These are phyloP conservation scores for Belgica antarctica DNA, from an alignment of 2,888 invertebrate genomes.

Conservation along the genomic window DNA sequence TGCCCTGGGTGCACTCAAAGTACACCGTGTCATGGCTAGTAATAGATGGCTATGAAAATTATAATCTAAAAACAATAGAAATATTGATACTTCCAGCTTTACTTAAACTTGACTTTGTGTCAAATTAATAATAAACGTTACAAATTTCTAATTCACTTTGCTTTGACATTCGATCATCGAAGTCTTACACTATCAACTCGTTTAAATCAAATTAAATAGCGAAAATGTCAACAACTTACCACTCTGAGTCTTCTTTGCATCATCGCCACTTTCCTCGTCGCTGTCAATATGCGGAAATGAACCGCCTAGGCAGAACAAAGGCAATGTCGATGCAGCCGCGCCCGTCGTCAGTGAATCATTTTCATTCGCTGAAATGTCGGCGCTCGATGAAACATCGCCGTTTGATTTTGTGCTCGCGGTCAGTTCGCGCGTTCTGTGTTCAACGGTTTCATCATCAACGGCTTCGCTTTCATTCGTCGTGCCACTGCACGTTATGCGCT, in stretches of 20 bases:
- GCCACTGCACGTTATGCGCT: slow-evolving; percentile 48
- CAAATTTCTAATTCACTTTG: no score
- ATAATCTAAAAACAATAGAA: no score
- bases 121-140: no score
- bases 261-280: slow-evolving; percentile 64
- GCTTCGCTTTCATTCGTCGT: slow-evolving; percentile 29
- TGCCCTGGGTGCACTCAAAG: no score
- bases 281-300: slow-evolving; percentile 72
- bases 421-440: neutral
- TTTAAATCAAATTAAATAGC: no score
- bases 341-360: slow-evolving; percentile 15
- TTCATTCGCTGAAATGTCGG: neutral
- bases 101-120: no score
- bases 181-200: no score
- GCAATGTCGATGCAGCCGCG: slow-evolving; percentile 50
- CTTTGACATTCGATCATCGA: no score
- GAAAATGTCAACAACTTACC: no score
- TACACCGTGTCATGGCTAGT: no score
- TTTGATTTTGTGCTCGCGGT: neutral
- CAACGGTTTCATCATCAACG: slow-evolving; percentile 10
- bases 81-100: no score
- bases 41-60: no score
- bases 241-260: slow-evolving; percentile 47
- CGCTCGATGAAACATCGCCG: slow-evolving; percentile 1
- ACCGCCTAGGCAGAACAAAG: slow-evolving; percentile 65